Percentiles rank a stretch among this genome's conserved stretches.
Conservation (phyloP, 2,113 vertebrate species). For the Chaetorhynchus papuensis region DNA sequence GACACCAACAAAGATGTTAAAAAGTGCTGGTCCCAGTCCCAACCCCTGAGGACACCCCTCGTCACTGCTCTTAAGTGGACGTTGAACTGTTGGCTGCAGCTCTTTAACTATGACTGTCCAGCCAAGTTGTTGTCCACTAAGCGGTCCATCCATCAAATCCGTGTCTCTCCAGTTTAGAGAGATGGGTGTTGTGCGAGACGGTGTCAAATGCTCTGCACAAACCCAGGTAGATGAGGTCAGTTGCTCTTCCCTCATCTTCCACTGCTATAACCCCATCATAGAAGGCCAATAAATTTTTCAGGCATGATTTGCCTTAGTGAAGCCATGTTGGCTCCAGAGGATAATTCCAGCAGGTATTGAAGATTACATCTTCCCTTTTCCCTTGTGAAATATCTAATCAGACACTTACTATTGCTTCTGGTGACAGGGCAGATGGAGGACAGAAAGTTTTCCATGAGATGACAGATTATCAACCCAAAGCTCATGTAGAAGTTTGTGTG, state of each 20-base stretch:
- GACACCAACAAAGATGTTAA: neutral
- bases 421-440: neutral
- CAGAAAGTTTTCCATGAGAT: neutral
- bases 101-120: neutral
- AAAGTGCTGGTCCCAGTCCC: neutral
- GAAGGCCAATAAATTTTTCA: neutral
- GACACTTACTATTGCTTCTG: neutral
- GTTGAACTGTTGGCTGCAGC: neutral
- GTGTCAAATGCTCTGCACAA: neutral
- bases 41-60: neutral
- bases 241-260: neutral
- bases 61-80: neutral
- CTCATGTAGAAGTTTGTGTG: neutral
- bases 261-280: neutral
- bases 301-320: accelerated
- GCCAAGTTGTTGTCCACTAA: neutral
- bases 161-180: neutral
- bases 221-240: neutral
- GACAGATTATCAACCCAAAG: neutral
- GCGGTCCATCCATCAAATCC: neutral
- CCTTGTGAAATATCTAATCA: neutral
- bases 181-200: neutral
- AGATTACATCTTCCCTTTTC: neutral
- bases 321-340: neutral
- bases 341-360: neutral